phyloP scores from a whole-genome alignment of 2,888 invertebrate genomes.

The Marronus borbonicus region DNA sequence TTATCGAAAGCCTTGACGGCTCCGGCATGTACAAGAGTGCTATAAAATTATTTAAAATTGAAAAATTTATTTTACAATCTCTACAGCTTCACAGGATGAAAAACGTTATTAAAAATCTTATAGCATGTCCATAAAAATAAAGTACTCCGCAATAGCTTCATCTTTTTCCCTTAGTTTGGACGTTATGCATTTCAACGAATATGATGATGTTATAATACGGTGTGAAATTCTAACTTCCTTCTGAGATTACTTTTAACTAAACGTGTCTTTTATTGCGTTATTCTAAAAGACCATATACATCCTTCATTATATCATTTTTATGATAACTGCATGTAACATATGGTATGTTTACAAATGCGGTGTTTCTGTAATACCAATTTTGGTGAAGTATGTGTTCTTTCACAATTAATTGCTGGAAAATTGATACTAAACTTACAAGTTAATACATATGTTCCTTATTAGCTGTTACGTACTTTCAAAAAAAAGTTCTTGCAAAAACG shows the following conservation, averaged over 20 bases:
- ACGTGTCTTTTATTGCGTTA: conserved; percentile 14
- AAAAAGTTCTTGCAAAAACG: no score
- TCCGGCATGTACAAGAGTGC: no score
- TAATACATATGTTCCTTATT: no score
- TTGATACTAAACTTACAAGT: no score
- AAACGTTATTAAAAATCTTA: not conserved
- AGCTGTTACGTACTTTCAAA: no score
- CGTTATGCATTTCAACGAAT: not conserved
- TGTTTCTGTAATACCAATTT: no score
- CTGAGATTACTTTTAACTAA: conserved; percentile 1
- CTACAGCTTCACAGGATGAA: not conserved
- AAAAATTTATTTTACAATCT: not conserved
- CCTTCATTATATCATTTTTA: no score
- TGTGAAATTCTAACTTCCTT: conserved; percentile 3
- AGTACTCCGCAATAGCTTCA: not conserved
- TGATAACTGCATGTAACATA: no score
- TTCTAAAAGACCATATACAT: not conserved
- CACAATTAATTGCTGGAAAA: no score
- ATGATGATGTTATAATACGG: conserved; percentile 8
- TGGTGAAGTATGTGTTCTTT: no score
- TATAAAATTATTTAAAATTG: conserved; percentile 6
- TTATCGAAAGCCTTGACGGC: no score
- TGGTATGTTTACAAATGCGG: no score
- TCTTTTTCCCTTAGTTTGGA: not conserved
- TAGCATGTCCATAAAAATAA: conserved; percentile 3